phyloP scores from a whole-genome alignment of 2,797 vertebrate species.

The Fundulus diaphanus region DNA sequence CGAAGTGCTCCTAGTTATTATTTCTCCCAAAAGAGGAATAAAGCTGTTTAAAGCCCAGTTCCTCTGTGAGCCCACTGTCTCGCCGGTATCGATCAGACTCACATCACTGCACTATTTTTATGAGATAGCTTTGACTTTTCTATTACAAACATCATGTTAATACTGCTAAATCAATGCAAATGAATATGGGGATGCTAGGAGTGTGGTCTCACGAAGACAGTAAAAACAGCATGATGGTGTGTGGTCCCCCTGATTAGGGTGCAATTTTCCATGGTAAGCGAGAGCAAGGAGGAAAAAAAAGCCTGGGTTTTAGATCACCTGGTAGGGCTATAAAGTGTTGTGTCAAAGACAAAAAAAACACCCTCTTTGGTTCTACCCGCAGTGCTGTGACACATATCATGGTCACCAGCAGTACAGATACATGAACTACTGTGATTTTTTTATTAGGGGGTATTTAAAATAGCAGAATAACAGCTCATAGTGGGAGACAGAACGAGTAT shows the following conservation, averaged over 20 bases:
- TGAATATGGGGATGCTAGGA: constrained; percentile 52
- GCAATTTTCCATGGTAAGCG: constrained; percentile 1
- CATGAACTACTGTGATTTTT: constrained; percentile 71
- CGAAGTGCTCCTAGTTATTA: constrained; percentile 43
- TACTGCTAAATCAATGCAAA: constrained; percentile 63
- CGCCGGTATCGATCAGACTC: constrained; percentile 70
- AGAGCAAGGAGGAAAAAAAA: constrained; percentile 6
- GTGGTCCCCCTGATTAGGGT: neutral
- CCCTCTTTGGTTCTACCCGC: constrained; percentile 25
- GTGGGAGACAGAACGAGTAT: constrained; percentile 56
- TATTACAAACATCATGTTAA: constrained; percentile 57
- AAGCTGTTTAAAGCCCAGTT: constrained; percentile 45
- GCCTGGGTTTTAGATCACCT: constrained; percentile 27
- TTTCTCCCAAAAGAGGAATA: constrained; percentile 57
- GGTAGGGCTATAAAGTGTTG: constrained; percentile 34
- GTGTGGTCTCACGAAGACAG: constrained; percentile 21
- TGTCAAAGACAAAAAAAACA: constrained; percentile 17
- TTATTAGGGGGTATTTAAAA: constrained; percentile 66
- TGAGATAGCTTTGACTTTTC: constrained; percentile 60
- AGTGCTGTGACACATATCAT: constrained; percentile 54
- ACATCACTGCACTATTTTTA: constrained; percentile 62
- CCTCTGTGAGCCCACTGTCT: constrained; percentile 56
- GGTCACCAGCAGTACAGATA: constrained; percentile 57
- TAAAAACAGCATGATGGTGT: constrained; percentile 23
- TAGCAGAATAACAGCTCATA: constrained; percentile 67